Conservation (phyloP, 2,797 vertebrate genomes). For the Oreochromis grahami region DNA sequence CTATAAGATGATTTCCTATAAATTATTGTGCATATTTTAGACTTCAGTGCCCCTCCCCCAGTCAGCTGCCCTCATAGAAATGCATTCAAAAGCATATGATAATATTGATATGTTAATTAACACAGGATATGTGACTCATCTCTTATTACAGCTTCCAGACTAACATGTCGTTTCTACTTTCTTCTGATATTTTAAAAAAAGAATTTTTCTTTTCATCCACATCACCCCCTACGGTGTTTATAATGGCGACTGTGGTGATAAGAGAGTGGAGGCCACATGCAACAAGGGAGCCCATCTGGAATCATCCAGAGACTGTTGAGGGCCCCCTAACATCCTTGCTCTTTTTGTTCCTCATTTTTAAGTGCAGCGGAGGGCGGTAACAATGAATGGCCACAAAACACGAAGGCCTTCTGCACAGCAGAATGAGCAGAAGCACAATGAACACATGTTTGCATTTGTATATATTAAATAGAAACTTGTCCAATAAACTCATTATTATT, state of each 20-base stretch:
- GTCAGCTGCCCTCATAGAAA: background rate
- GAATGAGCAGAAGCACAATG: background rate
- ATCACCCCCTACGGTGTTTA: background rate
- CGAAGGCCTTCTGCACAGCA: background rate
- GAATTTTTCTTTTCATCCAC: background rate
- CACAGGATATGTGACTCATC: background rate
- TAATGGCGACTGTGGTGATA: background rate
- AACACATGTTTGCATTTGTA: background rate
- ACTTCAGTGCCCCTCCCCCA: accelerated
- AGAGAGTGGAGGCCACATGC: background rate
- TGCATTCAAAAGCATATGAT: background rate
- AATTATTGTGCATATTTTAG: background rate
- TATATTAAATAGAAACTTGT: background rate
- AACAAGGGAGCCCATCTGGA: background rate
- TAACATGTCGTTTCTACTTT: background rate
- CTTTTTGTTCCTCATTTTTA: background rate
- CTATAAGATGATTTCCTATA: background rate
- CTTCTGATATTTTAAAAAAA: background rate
- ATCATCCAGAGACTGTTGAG: background rate
- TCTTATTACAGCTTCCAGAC: background rate
- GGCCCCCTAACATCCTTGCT: background rate
- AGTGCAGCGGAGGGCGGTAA: background rate
- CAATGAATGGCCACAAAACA: background rate
- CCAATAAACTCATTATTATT: constrained; percentile 17
- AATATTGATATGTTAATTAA: background rate